phyloP scores from a whole-genome alignment of 2,113 vertebrate genomes.

The Romanogobio albipinnatus region DNA sequence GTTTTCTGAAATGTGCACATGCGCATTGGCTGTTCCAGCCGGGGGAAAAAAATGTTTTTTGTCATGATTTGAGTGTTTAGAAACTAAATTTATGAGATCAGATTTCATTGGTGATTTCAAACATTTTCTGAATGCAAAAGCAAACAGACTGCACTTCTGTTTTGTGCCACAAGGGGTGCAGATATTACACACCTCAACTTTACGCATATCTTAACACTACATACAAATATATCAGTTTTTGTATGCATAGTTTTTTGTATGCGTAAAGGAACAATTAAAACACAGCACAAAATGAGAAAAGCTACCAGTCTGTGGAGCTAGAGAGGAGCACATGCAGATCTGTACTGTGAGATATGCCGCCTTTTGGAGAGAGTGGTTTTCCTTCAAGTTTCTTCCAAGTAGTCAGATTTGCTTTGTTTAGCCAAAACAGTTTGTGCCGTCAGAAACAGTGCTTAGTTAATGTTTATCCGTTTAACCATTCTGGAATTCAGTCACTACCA shows the following conservation, averaged over 20 bases:
- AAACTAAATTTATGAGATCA: too few species aligned
- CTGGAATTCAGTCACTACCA: not conserved
- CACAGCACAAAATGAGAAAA: not conserved
- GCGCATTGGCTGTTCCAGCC: too few species aligned
- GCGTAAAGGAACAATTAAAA: not conserved
- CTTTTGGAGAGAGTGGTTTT: not conserved
- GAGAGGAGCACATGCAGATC: not conserved
- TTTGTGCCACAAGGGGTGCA: not conserved
- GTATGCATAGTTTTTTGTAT: not conserved
- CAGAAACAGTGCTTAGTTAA: not conserved
- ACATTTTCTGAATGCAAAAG: not conserved
- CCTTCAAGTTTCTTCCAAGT: conserved; percentile 25
- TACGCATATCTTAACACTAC: not conserved
- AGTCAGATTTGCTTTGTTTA: conserved; percentile 1
- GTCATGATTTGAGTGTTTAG: too few species aligned
- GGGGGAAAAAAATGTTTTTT: too few species aligned
- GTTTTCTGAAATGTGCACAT: too few species aligned
- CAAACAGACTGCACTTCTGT: not conserved
- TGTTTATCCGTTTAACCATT: conserved; percentile 12
- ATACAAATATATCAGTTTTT: not conserved
- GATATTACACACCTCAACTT: not conserved
- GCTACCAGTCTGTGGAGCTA: not conserved
- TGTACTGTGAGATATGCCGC: not conserved
- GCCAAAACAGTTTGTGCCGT: not conserved
- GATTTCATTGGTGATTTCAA: too few species aligned